Evolutionary conservation across 2,797 vertebrate species (phyloP), one percentile per base, ranked within the genome.

Genomic region (Eulemur rubriventer): DNA sequence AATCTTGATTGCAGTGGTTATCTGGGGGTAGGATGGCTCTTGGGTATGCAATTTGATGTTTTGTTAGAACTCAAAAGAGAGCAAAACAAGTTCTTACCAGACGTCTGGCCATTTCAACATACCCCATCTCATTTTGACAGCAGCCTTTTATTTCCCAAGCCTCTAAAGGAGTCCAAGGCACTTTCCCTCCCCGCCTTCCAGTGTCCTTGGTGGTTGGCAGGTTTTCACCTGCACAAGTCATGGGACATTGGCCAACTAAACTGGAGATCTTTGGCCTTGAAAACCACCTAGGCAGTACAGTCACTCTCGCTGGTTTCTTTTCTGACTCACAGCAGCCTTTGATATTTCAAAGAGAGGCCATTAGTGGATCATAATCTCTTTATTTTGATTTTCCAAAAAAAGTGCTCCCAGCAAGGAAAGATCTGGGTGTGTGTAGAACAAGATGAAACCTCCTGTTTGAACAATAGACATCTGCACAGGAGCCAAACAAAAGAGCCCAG

Each of bases 371-470:
- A 55, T 91, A 69, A 96, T 92, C 95, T 97, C 95, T 95, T 96
- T 93, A 95, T 96, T 96, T 96, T 83, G 76, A 72, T 93, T 96
- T 96, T 96, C 59, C 28, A 63, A 80, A 67, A 76, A 89, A 76
- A 97, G 50, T 9, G 41, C 94, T 90, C 80, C 80, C 33, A 95
- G 98, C 95, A 95, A 97, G 96, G 96, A 97, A 98, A 96, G 94
- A 97, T 83, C 94, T 96, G 95, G 91, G 97, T 67, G 94, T 97
- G 94, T 88, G 38, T 43, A 84, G 43, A 78, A 38, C 72, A 84
- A 82, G 72, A 92, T 43, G 95, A 94, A 90, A 85, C 91, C 48
- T 73, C 43, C 43, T 14, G 6, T 72, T 65, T 91, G 88, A 96
- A 97, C 94, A 97, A 96, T 57, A 88, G 82, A 92, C 96, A 83